These are phyloP conservation scores for Pachliopta kotzebuea DNA, from an alignment of 2,888 invertebrate species.

Conservation along the genomic window DNA sequence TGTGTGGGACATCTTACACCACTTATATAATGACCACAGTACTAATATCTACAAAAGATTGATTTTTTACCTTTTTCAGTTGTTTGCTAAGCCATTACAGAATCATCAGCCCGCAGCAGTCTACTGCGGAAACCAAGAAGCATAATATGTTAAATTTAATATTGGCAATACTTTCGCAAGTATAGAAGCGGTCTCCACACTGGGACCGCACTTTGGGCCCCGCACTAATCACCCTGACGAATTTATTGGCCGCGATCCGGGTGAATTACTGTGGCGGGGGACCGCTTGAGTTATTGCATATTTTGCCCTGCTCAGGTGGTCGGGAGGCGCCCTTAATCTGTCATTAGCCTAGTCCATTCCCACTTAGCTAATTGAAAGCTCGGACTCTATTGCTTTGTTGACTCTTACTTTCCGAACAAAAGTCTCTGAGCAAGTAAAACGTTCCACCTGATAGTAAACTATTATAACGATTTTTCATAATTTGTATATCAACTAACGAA, in stretches of 20 bases:
- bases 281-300: conserved; percentile 64
- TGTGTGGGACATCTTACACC: too few species aligned
- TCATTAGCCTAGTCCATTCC: conserved; percentile 57
- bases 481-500: too few species aligned
- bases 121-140: too few species aligned
- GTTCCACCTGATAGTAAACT: neutral
- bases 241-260: conserved; percentile 70
- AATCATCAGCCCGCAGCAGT: too few species aligned
- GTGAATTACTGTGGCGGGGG: conserved; percentile 52
- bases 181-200: conserved; percentile 32
- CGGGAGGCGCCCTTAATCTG: conserved; percentile 58
- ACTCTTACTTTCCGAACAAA: neutral
- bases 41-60: too few species aligned
- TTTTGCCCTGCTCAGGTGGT: conserved; percentile 65
- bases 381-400: conserved; percentile 33
- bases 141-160: too few species aligned
- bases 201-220: conserved; percentile 23
- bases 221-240: conserved; percentile 69
- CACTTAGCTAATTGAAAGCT: conserved; percentile 61
- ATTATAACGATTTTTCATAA: too few species aligned
- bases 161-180: neutral
- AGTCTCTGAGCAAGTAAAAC: neutral
- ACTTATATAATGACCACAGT: too few species aligned
- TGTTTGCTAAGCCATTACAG: too few species aligned
- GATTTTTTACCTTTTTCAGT: too few species aligned